A percentile compares a stretch with the other conserved stretches of the same genome.
Conservation (phyloP, 2,888 invertebrate species). For the Nesidiocoris tenuis region DNA sequence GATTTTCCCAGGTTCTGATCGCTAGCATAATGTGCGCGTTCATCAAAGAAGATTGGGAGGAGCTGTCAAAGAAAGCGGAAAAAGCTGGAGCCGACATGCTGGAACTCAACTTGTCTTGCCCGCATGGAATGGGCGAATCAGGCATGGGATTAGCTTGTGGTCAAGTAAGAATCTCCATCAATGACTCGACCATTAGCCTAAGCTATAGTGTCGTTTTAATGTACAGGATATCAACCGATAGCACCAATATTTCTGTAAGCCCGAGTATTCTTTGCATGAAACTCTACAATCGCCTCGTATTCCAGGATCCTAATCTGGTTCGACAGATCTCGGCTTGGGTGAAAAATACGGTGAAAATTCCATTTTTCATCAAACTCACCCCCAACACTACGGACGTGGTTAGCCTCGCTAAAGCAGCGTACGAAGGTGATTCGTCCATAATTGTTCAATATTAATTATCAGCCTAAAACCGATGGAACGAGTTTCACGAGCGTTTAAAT, state of each 20-base stretch:
- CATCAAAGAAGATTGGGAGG: slow-evolving; percentile 83
- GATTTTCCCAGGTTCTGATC: slow-evolving; percentile 71
- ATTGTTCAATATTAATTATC: not conserved
- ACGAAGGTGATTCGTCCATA: slow-evolving; percentile 75
- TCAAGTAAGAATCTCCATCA: slow-evolving; percentile 71
- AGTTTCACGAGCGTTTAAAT: not conserved
- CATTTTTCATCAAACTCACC: slow-evolving; percentile 95
- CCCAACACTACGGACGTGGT: slow-evolving; percentile 96
- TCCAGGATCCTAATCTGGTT: slow-evolving; percentile 80
- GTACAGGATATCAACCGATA: too few relatives aligned
- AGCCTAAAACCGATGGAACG: not conserved
- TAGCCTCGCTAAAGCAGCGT: slow-evolving; percentile 82
- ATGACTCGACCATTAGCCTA: not conserved
- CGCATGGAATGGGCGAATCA: slow-evolving; percentile 97
- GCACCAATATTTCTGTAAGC: too few relatives aligned
- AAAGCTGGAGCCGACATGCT: slow-evolving; percentile 88
- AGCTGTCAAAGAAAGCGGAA: slow-evolving; percentile 74
- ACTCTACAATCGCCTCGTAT: too few relatives aligned
- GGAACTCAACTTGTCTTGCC: slow-evolving; percentile 95
- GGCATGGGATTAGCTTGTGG: slow-evolving; percentile 99
- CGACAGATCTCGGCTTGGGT: slow-evolving; percentile 91
- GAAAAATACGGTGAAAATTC: slow-evolving; percentile 78
- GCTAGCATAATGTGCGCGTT: slow-evolving; percentile 95
- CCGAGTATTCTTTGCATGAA: too few relatives aligned
- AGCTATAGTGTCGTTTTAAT: too few relatives aligned